These are phyloP conservation scores for Sparidentex hasta DNA, from an alignment of 2,797 vertebrate genomes.

Conservation along the genomic window DNA sequence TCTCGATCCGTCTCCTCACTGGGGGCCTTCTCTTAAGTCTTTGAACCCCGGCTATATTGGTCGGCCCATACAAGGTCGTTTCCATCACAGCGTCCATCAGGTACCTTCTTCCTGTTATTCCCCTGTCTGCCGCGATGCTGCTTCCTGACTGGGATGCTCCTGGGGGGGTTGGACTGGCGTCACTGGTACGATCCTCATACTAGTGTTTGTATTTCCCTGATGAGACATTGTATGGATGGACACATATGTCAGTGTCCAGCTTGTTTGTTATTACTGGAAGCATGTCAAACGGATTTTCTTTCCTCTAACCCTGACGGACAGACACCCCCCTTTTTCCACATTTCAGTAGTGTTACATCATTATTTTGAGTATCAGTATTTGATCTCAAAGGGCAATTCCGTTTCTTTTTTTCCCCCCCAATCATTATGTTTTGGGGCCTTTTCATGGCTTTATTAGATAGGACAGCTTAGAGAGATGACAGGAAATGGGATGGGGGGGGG, in stretches of 20 bases:
- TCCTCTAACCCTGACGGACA: constrained; percentile 11
- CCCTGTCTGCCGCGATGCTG: constrained; percentile 50
- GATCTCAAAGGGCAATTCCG: neutral
- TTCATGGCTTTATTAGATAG: no score
- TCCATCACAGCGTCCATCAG: constrained; percentile 58
- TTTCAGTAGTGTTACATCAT: constrained; percentile 1
- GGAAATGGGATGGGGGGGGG: no score
- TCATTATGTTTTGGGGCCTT: no score
- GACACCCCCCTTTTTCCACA: constrained; percentile 19
- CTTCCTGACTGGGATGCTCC: constrained; percentile 71
- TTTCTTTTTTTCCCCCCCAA: no score
- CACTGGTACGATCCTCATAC: constrained; percentile 15
- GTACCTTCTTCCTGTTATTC: constrained; percentile 80
- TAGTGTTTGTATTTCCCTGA: constrained; percentile 34
- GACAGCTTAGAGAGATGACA: no score
- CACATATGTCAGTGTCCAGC: constrained; percentile 26
- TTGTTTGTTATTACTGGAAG: constrained; percentile 57
- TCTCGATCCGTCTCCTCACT: constrained; percentile 47
- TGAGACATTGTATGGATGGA: constrained; percentile 41
- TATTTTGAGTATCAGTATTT: constrained; percentile 11
- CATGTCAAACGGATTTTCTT: constrained; percentile 29
- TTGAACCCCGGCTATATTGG: constrained; percentile 64
- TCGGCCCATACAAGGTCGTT: constrained; percentile 49
- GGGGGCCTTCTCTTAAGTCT: constrained; percentile 52
- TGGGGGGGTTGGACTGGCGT: constrained; percentile 46